A percentile compares a stretch with the other conserved stretches of the same genome.
These are phyloP conservation scores for Hyles vespertilio DNA, from an alignment of 1,140 invertebrate species.

Conservation along the genomic window DNA sequence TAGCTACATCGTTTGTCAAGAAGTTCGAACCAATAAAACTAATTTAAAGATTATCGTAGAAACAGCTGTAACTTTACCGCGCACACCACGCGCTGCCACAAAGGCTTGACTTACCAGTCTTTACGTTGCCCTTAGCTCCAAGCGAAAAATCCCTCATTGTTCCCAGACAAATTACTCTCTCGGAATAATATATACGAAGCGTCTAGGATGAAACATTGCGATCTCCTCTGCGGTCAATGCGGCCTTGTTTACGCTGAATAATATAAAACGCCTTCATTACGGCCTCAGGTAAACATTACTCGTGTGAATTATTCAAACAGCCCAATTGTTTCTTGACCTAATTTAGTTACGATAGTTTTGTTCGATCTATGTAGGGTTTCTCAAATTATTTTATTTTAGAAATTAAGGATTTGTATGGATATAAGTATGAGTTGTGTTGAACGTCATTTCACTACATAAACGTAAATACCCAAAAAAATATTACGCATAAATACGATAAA, in stretches of 20 bases:
- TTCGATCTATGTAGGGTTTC: too few relatives aligned
- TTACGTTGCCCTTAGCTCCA: slow-evolving; percentile 39
- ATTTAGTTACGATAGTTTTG: too few relatives aligned
- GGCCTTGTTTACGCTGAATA: slow-evolving; percentile 11
- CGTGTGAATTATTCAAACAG: too few relatives aligned
- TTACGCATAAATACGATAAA: too few relatives aligned
- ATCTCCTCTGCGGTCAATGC: background rate
- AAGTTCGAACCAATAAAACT: background rate
- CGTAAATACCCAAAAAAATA: too few relatives aligned
- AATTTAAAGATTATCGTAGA: background rate
- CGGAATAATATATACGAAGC: slow-evolving; percentile 30
- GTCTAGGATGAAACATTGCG: slow-evolving; percentile 21
- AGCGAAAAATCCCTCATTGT: slow-evolving; percentile 59
- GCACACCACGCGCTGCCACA: slow-evolving; percentile 25
- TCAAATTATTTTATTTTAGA: too few relatives aligned
- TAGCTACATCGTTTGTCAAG: too few relatives aligned
- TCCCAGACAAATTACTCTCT: slow-evolving; percentile 49
- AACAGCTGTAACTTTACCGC: slow-evolving; percentile 10
- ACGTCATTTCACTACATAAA: too few relatives aligned
- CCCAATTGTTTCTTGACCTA: too few relatives aligned
- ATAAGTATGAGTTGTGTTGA: too few relatives aligned
- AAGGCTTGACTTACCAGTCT: slow-evolving; percentile 38
- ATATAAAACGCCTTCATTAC: slow-evolving; percentile 17
- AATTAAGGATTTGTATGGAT: too few relatives aligned
- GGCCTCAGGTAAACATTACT: slow-evolving; percentile 2